Evolutionary conservation across 64 coral and sea anemone genomes (phyloP), one percentile per base, ranked within the genome.

Genomic region (Actinia tenebrosa): DNA sequence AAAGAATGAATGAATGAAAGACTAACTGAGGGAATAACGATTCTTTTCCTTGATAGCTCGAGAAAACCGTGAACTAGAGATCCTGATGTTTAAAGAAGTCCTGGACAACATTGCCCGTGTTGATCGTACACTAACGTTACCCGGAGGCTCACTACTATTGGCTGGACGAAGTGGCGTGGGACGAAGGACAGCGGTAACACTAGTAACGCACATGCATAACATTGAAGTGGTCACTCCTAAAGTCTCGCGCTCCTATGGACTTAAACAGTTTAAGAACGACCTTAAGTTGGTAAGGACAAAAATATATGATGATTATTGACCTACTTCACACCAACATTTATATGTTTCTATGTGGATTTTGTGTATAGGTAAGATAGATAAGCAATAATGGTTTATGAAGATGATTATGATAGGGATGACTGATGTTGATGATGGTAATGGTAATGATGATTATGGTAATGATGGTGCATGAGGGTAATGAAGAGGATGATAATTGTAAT

Each of bases 81-180:
- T 99, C 71, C 69, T 99, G 7, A 92, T 99, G 72, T 99, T 99
- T 88, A 95, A 84, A 71, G 97, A 99, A 88, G 97, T 99, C 6
- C 83, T 99, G 60, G 97, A 99, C 55, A 99, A 99, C 64, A 89
- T 99, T 58, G 97, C 93, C 14, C 86, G 93, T 83, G 93, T 99
- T 71, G 97, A 99, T 54, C 97, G 97, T 66, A 90, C 91, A 14
- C 50, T 99, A 37, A 99, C 97, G 23, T 87, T 89, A 78, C 91
- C 93, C 84, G 97, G 97, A 19, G 97, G 97, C 55, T 99, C 97
- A 4, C 92, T 99, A n/a, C 86, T 99, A 7, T 86, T 99, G 84
- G 97, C 97, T 91, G 97, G 97, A 52, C 93, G 97, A 79, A 99
- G 97, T 79, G 97, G 97, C 53, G 97, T 95, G n/a, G 97, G 97